These are phyloP conservation scores for Nothobranchius furzeri DNA, from an alignment of 2,113 vertebrate species.

Conservation along the genomic window DNA sequence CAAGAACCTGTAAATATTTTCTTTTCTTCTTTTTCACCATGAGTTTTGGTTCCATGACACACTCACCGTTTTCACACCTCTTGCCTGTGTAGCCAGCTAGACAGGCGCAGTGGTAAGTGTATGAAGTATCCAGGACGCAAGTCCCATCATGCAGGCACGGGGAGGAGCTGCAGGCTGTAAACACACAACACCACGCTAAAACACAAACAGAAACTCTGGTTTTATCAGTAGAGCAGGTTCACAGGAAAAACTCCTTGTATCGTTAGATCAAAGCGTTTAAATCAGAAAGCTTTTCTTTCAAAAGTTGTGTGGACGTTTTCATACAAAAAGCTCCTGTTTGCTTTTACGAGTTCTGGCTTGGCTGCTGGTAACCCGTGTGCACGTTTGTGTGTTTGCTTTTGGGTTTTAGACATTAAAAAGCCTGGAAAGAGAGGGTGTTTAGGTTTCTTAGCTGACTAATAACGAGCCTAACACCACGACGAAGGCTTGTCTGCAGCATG, in stretches of 20 bases:
- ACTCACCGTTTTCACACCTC: conserved; percentile 90
- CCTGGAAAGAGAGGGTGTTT: conserved; percentile 21
- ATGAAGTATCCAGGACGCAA: conserved; percentile 83
- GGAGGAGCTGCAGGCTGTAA: conserved; percentile 90
- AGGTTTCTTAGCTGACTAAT: conserved; percentile 8
- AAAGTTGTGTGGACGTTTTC: conserved; percentile 8
- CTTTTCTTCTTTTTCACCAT: background rate
- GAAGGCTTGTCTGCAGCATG: conserved; percentile 6
- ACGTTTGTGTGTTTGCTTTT: background rate
- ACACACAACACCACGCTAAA: conserved; percentile 15
- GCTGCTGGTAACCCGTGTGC: conserved; percentile 2
- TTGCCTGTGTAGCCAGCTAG: conserved; percentile 92
- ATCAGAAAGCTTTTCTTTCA: conserved; percentile 15
- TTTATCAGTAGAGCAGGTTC: background rate
- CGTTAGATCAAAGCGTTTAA: background rate
- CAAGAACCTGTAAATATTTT: background rate
- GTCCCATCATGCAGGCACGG: conserved; percentile 95
- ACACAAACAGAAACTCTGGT: background rate
- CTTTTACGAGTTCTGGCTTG: conserved; percentile 42
- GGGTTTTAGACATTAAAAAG: conserved; percentile 28
- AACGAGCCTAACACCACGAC: background rate
- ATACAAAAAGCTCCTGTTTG: conserved; percentile 41
- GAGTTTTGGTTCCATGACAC: background rate
- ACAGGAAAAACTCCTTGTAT: background rate
- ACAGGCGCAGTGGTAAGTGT: conserved; percentile 89